Base-by-base conservation (phyloP, 2,888 invertebrate genomes). In the Teleiodes luculella region DNA sequence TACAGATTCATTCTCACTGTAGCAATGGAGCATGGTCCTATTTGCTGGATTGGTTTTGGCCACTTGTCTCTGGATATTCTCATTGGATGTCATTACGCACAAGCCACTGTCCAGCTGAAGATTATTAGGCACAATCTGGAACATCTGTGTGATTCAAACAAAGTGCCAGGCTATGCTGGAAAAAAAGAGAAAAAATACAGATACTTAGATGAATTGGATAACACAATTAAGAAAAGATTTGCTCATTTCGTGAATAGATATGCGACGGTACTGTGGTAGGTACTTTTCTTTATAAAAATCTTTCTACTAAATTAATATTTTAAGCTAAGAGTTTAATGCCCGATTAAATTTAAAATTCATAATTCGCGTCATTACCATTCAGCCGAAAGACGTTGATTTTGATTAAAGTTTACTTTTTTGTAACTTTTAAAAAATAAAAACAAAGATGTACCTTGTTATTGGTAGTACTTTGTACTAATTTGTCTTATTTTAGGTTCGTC, bases 121-220 rank as follows among this genome's bases (percentile, higher is more conserved):
- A 69, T 79, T 18, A 63, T 80, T 5, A 74, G 76, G 57, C 52
- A 68, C 37, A 73, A 76, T 55, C 58, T 80, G 30, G 61, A 65
- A 48, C 59, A 66, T 56, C 55, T 76, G 43, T 62, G 70, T 53
- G 65, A 68, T 30, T 33, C 47, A 1, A n/a, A 20, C 16, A 16
- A 48, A 3, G 18, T 7, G 16, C 18, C 14, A 10, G 20, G 31
- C 16, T 16, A 31, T 18, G 47, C n/a, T n/a, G n/a, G n/a, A 11
- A 6, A 33, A n/a, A 2, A 4, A 28, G 24, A 2, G 10, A 18
- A 13, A 20, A 20, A 45, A n/a, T n/a, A 39, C 24, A 31, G 10
- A 6, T 72, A 68, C 45, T 66, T 51, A 31, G 72, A 77, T 58
- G 39, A 51, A 5, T 39, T 35, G 0, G 66, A 78, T 53, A 50